These are phyloP conservation scores for Patella pellucida DNA, from an alignment of 2,888 invertebrate genomes.

Conservation along the genomic window DNA sequence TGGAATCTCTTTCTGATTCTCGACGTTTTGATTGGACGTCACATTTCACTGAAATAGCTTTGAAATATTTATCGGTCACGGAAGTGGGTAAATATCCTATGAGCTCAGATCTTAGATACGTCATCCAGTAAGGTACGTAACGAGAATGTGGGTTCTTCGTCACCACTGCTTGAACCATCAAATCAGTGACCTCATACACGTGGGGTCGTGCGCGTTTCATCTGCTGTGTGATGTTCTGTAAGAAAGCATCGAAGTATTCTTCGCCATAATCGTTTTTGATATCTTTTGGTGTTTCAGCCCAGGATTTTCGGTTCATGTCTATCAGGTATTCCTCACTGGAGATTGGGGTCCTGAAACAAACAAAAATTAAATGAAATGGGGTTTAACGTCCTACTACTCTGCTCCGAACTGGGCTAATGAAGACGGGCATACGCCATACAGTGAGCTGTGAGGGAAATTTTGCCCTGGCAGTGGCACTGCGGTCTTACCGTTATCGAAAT, in stretches of 20 bases:
- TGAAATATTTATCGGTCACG: constrained; percentile 55
- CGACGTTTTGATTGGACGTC: constrained; percentile 17
- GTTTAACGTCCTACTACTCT: too few species aligned
- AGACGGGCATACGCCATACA: too few species aligned
- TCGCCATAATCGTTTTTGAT: constrained; percentile 62
- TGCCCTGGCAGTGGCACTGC: too few species aligned
- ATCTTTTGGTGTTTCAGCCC: constrained; percentile 64
- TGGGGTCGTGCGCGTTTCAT: constrained; percentile 59
- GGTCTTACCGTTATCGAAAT: too few species aligned
- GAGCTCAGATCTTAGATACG: constrained; percentile 52
- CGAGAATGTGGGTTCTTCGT: constrained; percentile 48
- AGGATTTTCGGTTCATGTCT: constrained; percentile 54
- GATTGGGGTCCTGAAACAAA: constrained; percentile 55
- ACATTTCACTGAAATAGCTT: constrained; percentile 25
- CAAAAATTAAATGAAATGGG: not conserved
- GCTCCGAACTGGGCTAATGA: too few species aligned
- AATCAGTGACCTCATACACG: constrained; percentile 55
- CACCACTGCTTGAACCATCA: constrained; percentile 58
- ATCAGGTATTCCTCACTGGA: constrained; percentile 49
- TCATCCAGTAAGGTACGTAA: constrained; percentile 59
- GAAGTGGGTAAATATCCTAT: constrained; percentile 50
- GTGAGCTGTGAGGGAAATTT: too few species aligned
- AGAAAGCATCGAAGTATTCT: constrained; percentile 62
- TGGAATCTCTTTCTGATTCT: constrained; percentile 16
- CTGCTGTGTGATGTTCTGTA: constrained; percentile 51